These are phyloP conservation scores for Nemapogon koenigi DNA, from an alignment of 2,888 invertebrate species.

Conservation along the genomic window DNA sequence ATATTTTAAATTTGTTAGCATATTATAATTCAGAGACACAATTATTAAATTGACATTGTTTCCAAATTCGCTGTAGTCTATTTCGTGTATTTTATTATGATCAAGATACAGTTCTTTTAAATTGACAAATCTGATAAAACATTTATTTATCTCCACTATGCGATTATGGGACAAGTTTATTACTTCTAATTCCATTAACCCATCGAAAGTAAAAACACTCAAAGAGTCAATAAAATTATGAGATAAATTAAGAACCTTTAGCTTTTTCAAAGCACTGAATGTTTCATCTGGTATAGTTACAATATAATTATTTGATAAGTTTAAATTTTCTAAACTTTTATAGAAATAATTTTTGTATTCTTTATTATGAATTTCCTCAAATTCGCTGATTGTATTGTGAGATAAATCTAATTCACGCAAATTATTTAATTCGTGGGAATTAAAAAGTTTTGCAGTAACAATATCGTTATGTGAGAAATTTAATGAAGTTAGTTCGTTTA, in stretches of 20 bases:
- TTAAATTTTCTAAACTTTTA: slow-evolving; percentile 23
- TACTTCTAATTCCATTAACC: slow-evolving; percentile 25
- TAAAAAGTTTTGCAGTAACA: slow-evolving; percentile 25
- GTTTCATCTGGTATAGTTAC: slow-evolving; percentile 24
- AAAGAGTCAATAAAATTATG: slow-evolving; percentile 29
- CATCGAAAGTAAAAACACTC: slow-evolving; percentile 30
- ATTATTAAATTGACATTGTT: slow-evolving; percentile 23
- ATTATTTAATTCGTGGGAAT: slow-evolving; percentile 18
- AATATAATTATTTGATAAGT: slow-evolving; percentile 34
- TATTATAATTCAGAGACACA: slow-evolving; percentile 31
- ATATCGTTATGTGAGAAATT: slow-evolving; percentile 29
- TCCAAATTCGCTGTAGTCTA: too few species aligned
- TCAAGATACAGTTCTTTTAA: slow-evolving; percentile 28
- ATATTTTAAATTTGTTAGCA: slow-evolving; percentile 23
- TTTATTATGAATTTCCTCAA: slow-evolving; percentile 15
- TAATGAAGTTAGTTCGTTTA: slow-evolving; percentile 25
- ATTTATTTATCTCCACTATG: slow-evolving; percentile 27
- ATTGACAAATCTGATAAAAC: slow-evolving; percentile 31
- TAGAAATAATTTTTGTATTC: slow-evolving; percentile 17
- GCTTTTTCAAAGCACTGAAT: slow-evolving; percentile 25
- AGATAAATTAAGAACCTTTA: slow-evolving; percentile 32
- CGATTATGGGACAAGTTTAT: slow-evolving; percentile 32
- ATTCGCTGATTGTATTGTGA: slow-evolving; percentile 27
- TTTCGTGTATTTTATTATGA: slow-evolving; percentile 31
- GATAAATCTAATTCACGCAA: slow-evolving; percentile 32